A percentile compares a stretch with the other conserved stretches of the same genome.
phyloP scores from a whole-genome alignment of 64 coral and sea anemone genomes.

The Trachythela sp. region DNA sequence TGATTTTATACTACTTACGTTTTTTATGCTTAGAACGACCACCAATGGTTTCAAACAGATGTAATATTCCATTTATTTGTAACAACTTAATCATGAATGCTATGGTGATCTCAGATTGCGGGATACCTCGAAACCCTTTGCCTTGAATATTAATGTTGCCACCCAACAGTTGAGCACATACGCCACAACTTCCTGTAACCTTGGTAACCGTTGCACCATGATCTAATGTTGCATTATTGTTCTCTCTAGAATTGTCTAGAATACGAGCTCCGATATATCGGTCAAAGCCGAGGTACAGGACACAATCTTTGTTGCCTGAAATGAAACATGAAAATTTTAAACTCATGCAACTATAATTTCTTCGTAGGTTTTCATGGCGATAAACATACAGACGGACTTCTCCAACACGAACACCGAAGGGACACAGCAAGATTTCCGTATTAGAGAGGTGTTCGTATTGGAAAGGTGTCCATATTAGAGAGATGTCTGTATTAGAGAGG shows the following conservation, averaged over 20 bases:
- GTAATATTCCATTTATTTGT: constrained; percentile 48
- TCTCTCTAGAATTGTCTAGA: constrained; percentile 71
- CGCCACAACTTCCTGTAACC: constrained; percentile 67
- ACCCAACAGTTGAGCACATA: constrained; percentile 65
- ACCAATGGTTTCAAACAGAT: constrained; percentile 85
- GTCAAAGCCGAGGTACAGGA: constrained; percentile 85
- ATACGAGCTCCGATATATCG: constrained; percentile 65
- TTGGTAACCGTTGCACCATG: constrained; percentile 61
- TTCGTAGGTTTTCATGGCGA: too few relatives aligned
- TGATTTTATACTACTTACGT: constrained; percentile 47
- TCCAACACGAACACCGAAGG: too few relatives aligned
- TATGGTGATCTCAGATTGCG: constrained; percentile 70
- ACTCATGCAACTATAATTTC: not conserved
- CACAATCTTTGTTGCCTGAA: constrained; percentile 83
- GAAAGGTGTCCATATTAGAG: too few relatives aligned
- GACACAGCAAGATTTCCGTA: too few relatives aligned
- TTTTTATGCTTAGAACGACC: constrained; percentile 62
- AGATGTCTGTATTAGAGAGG: too few relatives aligned
- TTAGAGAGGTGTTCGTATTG: too few relatives aligned
- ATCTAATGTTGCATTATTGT: constrained; percentile 70
- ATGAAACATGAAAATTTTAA: not conserved
- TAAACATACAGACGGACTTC: too few relatives aligned
- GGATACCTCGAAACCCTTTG: constrained; percentile 69
- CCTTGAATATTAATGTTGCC: constrained; percentile 66
- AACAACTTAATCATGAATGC: constrained; percentile 65